Evolutionary conservation across 2,113 vertebrate species (phyloP), one percentile per base, ranked within the genome.

Genomic region (Cinclus cinclus): DNA sequence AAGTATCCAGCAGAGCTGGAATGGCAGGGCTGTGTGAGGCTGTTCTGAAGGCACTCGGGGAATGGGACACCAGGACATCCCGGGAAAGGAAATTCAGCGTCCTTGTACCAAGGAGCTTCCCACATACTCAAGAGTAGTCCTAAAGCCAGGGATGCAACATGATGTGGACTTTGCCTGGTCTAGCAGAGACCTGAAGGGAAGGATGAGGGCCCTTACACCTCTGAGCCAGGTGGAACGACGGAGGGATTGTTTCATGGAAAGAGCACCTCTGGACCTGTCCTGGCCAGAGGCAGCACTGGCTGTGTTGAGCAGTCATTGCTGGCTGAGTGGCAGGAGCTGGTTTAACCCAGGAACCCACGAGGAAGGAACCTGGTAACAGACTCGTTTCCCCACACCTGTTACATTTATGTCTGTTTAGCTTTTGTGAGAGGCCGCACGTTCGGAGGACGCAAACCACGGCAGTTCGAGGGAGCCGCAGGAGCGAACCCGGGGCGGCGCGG

Each of bases 51-150:
- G 49, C 2, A 2, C 37, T 3, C 2, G 4, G n/a, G 24, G 4
- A 50, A 50, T 3, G 23, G 44, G 64, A 30, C 4, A 3, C 33
- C 12, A 7, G 41, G 18, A 60, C 23, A 22, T 12, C 8, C 31
- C 7, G 0, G 0, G 23, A 1, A 1, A 33, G 2, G 2, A 41
- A 31, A 13, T 22, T 23, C 4, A 0, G 30, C 59, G 31, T 42
- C 79, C 56, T 65, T 13, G 1, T 8, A 1, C 14, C 1, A 0
- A 50, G 62, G 50, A 56, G 10, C 22, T 67, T 65, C 50, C 41
- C 18, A 13, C 6, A 30, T 24, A 35, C 17, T 27, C 16, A 2
- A 12, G 21, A 59, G 22, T 37, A 31, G 83, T 28, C 31, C 47
- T 67, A 42, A 67, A 79, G 78, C 6, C 59, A 23, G 39, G 49